phyloP scores from a whole-genome alignment of 2,888 invertebrate species.

The Tetramorium bicarinatum region DNA sequence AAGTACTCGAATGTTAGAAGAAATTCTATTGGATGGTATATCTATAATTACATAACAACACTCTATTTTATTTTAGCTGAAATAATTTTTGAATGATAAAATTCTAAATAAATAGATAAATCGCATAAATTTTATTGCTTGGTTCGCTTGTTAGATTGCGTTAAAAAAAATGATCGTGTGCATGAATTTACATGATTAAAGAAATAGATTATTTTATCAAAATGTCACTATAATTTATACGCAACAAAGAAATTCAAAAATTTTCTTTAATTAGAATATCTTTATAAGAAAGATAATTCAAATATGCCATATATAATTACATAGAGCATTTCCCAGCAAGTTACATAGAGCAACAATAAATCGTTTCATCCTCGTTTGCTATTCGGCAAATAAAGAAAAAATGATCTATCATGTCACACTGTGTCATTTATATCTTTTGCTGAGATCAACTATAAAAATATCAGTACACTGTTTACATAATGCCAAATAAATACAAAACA shows the following conservation, averaged over 20 bases:
- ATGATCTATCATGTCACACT: too few species aligned
- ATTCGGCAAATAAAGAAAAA: too few species aligned
- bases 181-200: neutral
- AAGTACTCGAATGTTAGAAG: too few species aligned
- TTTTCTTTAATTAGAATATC: neutral
- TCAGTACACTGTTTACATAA: neutral
- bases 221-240: neutral
- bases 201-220: neutral
- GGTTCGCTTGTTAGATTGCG: neutral
- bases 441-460: neutral
- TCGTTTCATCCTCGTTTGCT: too few species aligned
- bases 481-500: conserved; percentile 32
- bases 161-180: neutral
- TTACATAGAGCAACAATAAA: too few species aligned
- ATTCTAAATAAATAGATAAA: neutral
- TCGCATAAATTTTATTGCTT: neutral
- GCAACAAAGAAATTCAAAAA: neutral
- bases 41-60: neutral
- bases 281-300: neutral
- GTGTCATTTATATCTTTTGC: too few species aligned
- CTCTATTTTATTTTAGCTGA: neutral
- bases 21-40: too few species aligned
- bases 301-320: neutral
- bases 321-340: neutral
- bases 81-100: neutral